Percentiles rank a stretch among this genome's conserved stretches.
phyloP scores from a whole-genome alignment of 2,797 vertebrate species.

The Anguilla anguilla region DNA sequence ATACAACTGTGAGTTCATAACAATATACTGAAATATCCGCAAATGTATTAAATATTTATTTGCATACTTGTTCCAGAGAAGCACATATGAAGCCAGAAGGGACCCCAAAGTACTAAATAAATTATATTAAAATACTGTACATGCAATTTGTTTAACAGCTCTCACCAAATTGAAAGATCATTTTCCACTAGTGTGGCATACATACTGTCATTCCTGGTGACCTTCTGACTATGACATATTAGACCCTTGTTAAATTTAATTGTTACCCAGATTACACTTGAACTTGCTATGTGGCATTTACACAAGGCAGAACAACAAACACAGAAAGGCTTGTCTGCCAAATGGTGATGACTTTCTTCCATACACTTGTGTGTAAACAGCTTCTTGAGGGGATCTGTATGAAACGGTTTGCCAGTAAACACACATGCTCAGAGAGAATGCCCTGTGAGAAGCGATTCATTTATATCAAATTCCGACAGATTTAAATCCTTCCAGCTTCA shows the following conservation, averaged over 20 bases:
- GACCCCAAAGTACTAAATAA: neutral
- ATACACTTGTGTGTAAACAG: neutral
- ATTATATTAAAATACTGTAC: neutral
- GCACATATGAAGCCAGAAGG: neutral
- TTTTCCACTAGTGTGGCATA: neutral
- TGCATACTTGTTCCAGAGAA: neutral
- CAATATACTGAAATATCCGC: neutral
- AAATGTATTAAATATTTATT: neutral
- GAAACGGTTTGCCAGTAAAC: constrained; percentile 42
- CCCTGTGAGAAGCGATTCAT: constrained; percentile 36
- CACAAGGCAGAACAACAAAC: neutral
- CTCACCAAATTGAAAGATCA: neutral
- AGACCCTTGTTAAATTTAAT: neutral
- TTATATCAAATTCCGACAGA: constrained; percentile 33
- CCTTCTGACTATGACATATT: neutral
- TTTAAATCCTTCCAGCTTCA: neutral
- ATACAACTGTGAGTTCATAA: neutral
- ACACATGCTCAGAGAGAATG: constrained; percentile 51
- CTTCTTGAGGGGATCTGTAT: neutral
- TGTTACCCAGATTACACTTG: neutral
- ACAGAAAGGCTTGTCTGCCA: neutral
- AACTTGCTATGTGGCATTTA: neutral
- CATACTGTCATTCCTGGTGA: neutral
- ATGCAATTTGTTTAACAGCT: neutral
- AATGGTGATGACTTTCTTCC: neutral